These are phyloP conservation scores for Osmoderma eremita DNA, from an alignment of 2,888 invertebrate species.

Conservation along the genomic window DNA sequence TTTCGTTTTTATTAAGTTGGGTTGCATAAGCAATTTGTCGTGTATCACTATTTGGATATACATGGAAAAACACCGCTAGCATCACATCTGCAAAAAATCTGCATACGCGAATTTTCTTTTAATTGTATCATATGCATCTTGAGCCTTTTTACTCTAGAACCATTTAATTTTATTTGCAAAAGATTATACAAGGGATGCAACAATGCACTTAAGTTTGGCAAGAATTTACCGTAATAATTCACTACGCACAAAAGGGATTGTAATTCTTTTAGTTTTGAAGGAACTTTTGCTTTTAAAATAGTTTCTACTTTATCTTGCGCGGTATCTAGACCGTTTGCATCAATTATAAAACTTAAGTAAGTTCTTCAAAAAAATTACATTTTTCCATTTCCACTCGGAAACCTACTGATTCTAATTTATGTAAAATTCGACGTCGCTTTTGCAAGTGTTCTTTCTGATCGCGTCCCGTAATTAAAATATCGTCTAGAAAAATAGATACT, in stretches of 20 bases:
- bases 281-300: conserved; percentile 22
- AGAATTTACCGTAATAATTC: conserved; percentile 55
- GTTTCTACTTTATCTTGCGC: conserved; percentile 42
- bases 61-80: conserved; percentile 55
- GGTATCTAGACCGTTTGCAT: conserved; percentile 54
- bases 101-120: conserved; percentile 50
- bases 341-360: conserved; percentile 54
- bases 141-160: conserved; percentile 46
- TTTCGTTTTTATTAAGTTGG: conserved; percentile 51
- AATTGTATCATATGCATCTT: conserved; percentile 48
- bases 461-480: too few species aligned
- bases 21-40: conserved; percentile 57
- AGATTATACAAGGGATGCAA: conserved; percentile 53
- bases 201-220: conserved; percentile 47
- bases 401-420: too few species aligned
- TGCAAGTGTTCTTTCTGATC: too few species aligned
- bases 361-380: conserved; percentile 52
- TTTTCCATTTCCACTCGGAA: conserved; percentile 43
- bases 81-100: conserved; percentile 50
- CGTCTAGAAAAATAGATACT: too few species aligned
- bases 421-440: too few species aligned
- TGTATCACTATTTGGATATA: conserved; percentile 54
- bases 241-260: conserved; percentile 51
- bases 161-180: conserved; percentile 50
- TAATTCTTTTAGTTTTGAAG: conserved; percentile 43